Conservation (phyloP, 2,888 invertebrate genomes). For the Tanypteryx hageni region DNA sequence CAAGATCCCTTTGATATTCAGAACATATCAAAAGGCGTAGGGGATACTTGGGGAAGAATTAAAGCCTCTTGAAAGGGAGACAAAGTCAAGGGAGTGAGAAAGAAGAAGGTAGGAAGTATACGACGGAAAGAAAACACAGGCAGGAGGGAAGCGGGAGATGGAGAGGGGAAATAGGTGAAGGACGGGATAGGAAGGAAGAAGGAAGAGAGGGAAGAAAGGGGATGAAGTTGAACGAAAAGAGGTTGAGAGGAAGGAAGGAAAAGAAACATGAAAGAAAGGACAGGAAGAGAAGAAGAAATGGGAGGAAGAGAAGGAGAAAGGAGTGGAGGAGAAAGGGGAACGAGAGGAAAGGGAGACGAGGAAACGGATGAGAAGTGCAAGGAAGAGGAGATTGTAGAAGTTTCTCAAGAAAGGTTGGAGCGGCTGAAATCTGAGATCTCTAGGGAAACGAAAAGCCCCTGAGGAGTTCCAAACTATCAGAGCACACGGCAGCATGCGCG, state of each 20-base stretch:
- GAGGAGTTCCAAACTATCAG: too few species aligned
- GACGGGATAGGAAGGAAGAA: neutral
- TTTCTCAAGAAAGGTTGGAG: neutral
- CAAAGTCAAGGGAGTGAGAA: too few species aligned
- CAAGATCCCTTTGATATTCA: too few species aligned
- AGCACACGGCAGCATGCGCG: too few species aligned
- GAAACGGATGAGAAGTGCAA: neutral
- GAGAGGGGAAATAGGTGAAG: neutral
- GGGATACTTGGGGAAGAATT: too few species aligned
- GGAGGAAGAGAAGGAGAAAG: neutral
- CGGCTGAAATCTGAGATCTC: too few species aligned
- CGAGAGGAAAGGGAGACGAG: neutral
- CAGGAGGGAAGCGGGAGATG: neutral
- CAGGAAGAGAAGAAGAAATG: neutral
- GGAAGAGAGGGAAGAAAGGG: neutral
- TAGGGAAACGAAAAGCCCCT: too few species aligned
- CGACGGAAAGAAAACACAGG: too few species aligned
- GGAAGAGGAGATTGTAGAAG: neutral
- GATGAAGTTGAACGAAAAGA: too few species aligned
- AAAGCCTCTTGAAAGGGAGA: too few species aligned
- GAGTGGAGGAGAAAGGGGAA: neutral
- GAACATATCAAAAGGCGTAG: too few species aligned
- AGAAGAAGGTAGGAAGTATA: too few species aligned
- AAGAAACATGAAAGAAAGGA: neutral
- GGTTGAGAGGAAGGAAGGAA: neutral